Evolutionary conservation across 2,113 vertebrate genomes (phyloP).

Genomic region (Saiga tatarica): DNA sequence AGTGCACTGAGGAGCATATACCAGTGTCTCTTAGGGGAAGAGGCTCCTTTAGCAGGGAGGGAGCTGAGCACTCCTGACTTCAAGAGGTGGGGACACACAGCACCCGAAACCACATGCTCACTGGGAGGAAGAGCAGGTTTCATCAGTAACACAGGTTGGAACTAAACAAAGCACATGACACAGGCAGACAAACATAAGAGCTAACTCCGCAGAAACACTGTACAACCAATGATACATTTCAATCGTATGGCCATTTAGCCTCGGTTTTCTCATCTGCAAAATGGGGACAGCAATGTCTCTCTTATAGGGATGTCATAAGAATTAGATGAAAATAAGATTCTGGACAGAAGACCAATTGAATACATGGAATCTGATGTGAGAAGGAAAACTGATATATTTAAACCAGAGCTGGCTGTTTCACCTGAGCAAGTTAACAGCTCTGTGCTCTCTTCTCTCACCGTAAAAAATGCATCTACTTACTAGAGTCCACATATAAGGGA

Average conservation of each 20-base stretch:
- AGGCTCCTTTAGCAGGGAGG: accelerated
- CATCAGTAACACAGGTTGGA: background rate
- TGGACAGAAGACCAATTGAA: background rate
- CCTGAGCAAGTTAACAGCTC: background rate
- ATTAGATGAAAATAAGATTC: background rate
- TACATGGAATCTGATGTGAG: background rate
- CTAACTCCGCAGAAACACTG: background rate
- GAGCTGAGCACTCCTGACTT: background rate
- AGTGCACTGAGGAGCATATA: background rate
- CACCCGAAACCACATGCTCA: accelerated
- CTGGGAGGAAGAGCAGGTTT: background rate
- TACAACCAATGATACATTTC: background rate
- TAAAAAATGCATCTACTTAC: background rate
- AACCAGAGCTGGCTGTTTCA: background rate
- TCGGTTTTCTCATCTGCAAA: background rate
- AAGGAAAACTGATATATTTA: background rate
- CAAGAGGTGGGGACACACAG: background rate
- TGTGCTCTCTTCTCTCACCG: background rate
- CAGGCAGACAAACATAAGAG: background rate
- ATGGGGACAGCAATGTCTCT: background rate
- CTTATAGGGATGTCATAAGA: background rate
- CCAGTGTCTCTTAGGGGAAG: background rate
- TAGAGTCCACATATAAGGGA: background rate
- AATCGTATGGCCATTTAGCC: background rate
- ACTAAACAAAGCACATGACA: accelerated